These are phyloP conservation scores for Drosophila demipolita DNA, from an alignment of 2,888 invertebrate genomes.

Conservation along the genomic window DNA sequence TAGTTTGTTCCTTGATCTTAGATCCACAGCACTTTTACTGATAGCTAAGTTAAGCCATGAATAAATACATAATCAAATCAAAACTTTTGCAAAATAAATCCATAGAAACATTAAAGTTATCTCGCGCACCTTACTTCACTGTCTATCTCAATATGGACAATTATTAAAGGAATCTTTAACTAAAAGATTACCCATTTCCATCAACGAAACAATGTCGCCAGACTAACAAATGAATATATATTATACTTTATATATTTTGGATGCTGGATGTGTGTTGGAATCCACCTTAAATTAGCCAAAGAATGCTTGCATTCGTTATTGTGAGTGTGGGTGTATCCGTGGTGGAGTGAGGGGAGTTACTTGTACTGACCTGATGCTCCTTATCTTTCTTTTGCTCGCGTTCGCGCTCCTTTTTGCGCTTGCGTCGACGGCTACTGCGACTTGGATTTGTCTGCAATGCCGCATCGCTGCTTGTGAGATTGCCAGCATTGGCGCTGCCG, in stretches of 20 bases:
- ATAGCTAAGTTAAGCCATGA: neutral
- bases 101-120: neutral
- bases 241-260: too few relatives aligned
- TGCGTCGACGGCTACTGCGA: constrained; percentile 82
- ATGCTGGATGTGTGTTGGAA: too few relatives aligned
- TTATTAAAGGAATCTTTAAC: too few relatives aligned
- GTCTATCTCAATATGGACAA: too few relatives aligned
- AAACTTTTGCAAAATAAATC: neutral
- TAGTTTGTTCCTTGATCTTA: too few relatives aligned
- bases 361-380: constrained; percentile 53
- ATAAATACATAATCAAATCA: neutral
- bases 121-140: too few relatives aligned
- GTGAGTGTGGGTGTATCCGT: too few relatives aligned
- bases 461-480: constrained; percentile 5
- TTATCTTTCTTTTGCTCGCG: constrained; percentile 81
- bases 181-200: too few relatives aligned
- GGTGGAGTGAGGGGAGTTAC: too few relatives aligned
- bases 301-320: neutral
- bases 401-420: constrained; percentile 82
- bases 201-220: too few relatives aligned
- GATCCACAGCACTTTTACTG: neutral
- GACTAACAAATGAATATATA: too few relatives aligned
- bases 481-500: constrained; percentile 13
- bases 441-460: constrained; percentile 50
- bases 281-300: neutral